A percentile compares a stretch with the other conserved stretches of the same genome.
phyloP scores from a whole-genome alignment of 1,140 invertebrate genomes.

The Lycorma delicatula region DNA sequence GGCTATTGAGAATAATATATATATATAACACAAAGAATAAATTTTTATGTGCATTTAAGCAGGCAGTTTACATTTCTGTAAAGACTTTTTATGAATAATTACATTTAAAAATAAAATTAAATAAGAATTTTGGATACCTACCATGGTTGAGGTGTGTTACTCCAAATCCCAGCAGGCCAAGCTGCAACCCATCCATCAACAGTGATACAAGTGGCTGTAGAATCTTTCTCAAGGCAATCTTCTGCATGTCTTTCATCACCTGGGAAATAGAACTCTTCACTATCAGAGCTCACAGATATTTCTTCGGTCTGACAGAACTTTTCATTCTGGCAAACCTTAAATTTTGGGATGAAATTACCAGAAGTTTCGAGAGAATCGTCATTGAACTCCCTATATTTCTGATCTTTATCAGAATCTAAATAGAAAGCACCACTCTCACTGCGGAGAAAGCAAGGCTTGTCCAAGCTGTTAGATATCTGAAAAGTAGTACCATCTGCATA shows the following conservation, averaged over 20 bases:
- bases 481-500: constrained; percentile 60
- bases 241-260: constrained; percentile 27
- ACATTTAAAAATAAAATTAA: no score
- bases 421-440: constrained; percentile 36
- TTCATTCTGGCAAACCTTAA: constrained; percentile 45
- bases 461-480: constrained; percentile 52
- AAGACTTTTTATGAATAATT: no score
- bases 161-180: constrained; percentile 27
- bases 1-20: no score
- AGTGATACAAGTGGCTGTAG: constrained; percentile 13
- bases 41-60: no score
- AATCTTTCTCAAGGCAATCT: constrained; percentile 17
- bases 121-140: no score
- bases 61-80: no score
- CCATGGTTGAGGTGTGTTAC: constrained; percentile 11
- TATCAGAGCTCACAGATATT: no score
- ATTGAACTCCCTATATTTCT: constrained; percentile 46
- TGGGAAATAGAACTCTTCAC: constrained; percentile 23
- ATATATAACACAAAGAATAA: no score
- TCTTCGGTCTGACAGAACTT: constrained; percentile 49
- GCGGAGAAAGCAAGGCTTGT: constrained; percentile 39
- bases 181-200: constrained; percentile 23
- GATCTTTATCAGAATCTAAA: constrained; percentile 38
- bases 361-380: constrained; percentile 25
- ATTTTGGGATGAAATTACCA: constrained; percentile 43